Percentiles rank a stretch among this genome's conserved stretches.
Evolutionary conservation across 2,888 invertebrate genomes (phyloP).

Genomic region (Oxyteleia sp.): DNA sequence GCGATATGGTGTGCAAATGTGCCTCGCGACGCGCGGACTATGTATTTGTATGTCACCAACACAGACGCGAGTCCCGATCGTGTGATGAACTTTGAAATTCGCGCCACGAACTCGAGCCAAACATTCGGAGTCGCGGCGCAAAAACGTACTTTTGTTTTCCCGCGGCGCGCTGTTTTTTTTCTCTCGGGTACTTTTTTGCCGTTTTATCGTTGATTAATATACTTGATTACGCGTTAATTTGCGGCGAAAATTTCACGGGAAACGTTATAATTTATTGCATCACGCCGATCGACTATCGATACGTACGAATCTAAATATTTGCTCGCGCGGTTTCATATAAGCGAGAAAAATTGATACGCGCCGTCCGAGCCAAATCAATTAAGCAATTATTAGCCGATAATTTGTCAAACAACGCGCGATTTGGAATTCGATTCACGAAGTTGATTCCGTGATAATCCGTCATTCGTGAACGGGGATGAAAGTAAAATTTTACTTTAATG

Average conservation of each 20-base stretch:
- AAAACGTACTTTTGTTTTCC: constrained; percentile 22
- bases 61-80: constrained; percentile 11
- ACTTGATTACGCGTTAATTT: constrained; percentile 60
- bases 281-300: constrained; percentile 18
- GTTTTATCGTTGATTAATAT: constrained; percentile 39
- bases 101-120: constrained; percentile 54
- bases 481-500: background rate
- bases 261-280: constrained; percentile 15
- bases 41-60: constrained; percentile 50
- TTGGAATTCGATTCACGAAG: background rate
- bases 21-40: constrained; percentile 34
- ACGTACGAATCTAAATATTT: constrained; percentile 35
- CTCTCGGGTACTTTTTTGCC: constrained; percentile 28
- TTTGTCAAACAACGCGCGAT: background rate
- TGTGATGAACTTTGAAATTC: constrained; percentile 73
- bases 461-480: background rate
- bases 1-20: constrained; percentile 65
- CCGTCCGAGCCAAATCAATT: constrained; percentile 31
- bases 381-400: constrained; percentile 36
- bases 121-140: constrained; percentile 27
- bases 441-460: constrained; percentile 1
- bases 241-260: constrained; percentile 12
- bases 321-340: constrained; percentile 8
- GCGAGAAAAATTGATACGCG: constrained; percentile 51
- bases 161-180: constrained; percentile 10